These are phyloP conservation scores for Burhinus bistriatus DNA, from an alignment of 2,113 vertebrate genomes.

Conservation along the genomic window DNA sequence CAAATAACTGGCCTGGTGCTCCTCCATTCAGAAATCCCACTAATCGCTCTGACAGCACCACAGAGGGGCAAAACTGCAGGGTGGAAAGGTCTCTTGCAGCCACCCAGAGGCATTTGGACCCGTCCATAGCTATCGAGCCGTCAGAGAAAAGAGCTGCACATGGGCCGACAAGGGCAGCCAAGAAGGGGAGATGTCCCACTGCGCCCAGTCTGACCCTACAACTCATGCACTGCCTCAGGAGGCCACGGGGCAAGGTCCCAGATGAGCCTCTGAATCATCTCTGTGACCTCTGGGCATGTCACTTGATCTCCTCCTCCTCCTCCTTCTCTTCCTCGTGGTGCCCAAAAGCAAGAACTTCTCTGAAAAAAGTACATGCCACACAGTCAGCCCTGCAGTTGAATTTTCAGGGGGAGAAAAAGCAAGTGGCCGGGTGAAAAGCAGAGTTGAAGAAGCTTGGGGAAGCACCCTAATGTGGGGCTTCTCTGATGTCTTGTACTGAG, in stretches of 20 bases:
- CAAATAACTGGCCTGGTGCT: background rate
- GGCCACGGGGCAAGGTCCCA: background rate
- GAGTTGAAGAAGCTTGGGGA: background rate
- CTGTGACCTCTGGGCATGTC: background rate
- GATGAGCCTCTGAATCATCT: background rate
- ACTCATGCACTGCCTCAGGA: background rate
- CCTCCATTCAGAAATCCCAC: background rate
- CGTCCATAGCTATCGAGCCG: background rate
- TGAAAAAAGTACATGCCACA: background rate
- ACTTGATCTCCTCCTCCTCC: background rate
- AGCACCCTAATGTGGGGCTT: background rate
- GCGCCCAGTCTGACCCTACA: background rate
- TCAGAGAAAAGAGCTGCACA: background rate
- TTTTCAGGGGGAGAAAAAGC: background rate
- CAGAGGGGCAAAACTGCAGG: background rate
- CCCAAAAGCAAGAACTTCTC: background rate
- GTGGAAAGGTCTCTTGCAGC: background rate
- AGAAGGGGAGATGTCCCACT: background rate
- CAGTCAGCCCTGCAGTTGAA: background rate
- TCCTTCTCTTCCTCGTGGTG: accelerated
- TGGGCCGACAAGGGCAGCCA: accelerated
- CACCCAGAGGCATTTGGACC: background rate
- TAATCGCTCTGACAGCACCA: background rate
- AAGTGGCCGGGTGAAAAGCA: background rate
- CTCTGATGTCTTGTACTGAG: background rate